Base-by-base conservation (phyloP, 2,888 invertebrate species). In the Chrysina gloriosa region DNA sequence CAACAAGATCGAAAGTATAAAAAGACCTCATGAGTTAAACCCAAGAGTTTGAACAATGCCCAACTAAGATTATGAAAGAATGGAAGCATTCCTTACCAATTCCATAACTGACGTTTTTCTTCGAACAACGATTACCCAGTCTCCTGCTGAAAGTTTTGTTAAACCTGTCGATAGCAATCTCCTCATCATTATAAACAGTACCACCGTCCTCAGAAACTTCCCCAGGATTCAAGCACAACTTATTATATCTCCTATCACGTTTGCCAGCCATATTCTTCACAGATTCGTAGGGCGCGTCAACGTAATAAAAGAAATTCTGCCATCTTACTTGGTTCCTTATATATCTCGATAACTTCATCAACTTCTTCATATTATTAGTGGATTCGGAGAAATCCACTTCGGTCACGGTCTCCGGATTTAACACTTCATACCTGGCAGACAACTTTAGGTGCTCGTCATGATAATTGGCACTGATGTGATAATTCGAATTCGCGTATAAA, bases 301-400 rank as follows among this genome's bases (percentile, higher is more conserved):
- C 58, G 29, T 66, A 70, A 36, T 65, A 65, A 63, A 70, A 70
- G 27, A 68, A 70, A 47, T 70, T 70, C 31, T 68, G 66, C 70
- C 70, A 70, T 11, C 68, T 50, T 11, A 69, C 63, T 58, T 70
- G 65, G 29, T 70, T 70, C 19, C 70, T 63, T 23, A 68, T 56
- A 34, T 70, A 70, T 27, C 65, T 65, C n/a, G 68, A 47, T 21
- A 70, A 36, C 14, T 31, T 48, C n/a, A 50, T 23, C 9, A 70
- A 45, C 14, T 65, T 68, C 7, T 34, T 31, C 2, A 36, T 14
- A 3, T 61, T 64, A 1, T 42, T 50, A 23, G 34, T 47, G 3
- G 52, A 14, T 7, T 67, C 66, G 6, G 29, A 6, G 6, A 65
- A 66, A 23, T 58, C 63, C 21, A 67, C 39, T 19, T 68, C 56